Conservation (phyloP, 2,888 invertebrate species). For the Fissipunctia ypsillon region DNA sequence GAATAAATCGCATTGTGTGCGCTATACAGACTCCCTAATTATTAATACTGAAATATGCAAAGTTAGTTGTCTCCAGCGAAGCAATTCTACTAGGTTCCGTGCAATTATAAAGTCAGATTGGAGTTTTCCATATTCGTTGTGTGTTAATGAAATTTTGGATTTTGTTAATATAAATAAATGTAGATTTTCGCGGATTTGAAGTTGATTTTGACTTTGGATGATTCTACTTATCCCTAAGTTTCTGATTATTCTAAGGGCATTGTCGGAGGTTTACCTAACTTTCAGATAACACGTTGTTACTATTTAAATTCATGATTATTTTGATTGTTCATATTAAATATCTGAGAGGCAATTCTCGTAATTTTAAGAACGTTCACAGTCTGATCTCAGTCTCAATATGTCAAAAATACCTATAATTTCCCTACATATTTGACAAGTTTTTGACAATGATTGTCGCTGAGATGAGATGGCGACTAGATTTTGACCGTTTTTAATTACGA, state of each 20-base stretch:
- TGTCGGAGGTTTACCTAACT: background rate
- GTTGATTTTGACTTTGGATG: background rate
- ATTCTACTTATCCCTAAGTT: background rate
- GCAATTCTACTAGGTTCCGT: constrained; percentile 70
- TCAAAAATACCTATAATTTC: too few relatives aligned
- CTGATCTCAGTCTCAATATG: too few relatives aligned
- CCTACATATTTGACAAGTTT: too few relatives aligned
- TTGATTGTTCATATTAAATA: too few relatives aligned
- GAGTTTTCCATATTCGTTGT: constrained; percentile 80
- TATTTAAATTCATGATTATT: background rate
- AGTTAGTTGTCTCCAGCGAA: constrained; percentile 80
- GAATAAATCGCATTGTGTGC: constrained; percentile 79
- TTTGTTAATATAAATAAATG: constrained; percentile 53
- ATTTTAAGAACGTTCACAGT: too few relatives aligned
- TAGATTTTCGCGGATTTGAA: constrained; percentile 26
- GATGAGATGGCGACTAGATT: too few relatives aligned
- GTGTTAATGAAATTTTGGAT: constrained; percentile 73
- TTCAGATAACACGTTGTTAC: background rate
- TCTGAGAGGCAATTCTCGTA: too few relatives aligned
- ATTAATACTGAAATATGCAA: constrained; percentile 88
- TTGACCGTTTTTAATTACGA: too few relatives aligned
- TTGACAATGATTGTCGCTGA: too few relatives aligned
- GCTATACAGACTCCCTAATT: constrained; percentile 79
- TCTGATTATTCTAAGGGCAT: background rate
- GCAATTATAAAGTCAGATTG: constrained; percentile 88